Conservation (phyloP, 2,113 vertebrate genomes). For the Vombatus ursinus region DNA sequence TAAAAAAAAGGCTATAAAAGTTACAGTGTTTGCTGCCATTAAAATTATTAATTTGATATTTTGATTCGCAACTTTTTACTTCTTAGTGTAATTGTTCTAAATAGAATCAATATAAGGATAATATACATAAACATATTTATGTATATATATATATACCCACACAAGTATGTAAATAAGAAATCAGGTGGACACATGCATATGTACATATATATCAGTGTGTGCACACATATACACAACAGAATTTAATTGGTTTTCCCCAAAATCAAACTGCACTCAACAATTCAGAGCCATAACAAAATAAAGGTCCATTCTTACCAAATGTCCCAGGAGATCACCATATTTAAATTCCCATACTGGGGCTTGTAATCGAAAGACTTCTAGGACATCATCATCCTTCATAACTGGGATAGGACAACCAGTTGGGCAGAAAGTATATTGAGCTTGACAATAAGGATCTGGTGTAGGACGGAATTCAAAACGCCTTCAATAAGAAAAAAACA, state of each 20-base stretch:
- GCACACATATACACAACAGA: neutral
- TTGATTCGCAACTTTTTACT: neutral
- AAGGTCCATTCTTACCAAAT: conserved; percentile 87
- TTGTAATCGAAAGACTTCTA: conserved; percentile 95
- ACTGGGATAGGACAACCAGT: conserved; percentile 88
- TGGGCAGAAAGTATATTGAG: conserved; percentile 96
- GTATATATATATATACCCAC: no score
- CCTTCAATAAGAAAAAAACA: conserved; percentile 81
- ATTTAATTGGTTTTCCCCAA: neutral
- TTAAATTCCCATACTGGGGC: conserved; percentile 99
- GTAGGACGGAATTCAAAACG: conserved; percentile 92
- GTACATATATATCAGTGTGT: no score
- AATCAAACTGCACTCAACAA: conserved; percentile 33
- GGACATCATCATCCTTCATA: conserved; percentile 88
- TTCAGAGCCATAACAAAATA: conserved; percentile 19
- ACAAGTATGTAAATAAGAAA: neutral
- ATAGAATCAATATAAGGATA: neutral
- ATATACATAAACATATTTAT: neutral
- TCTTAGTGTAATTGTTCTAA: conserved; percentile 18
- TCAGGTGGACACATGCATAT: neutral
- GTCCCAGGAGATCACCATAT: conserved; percentile 92
- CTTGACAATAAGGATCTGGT: conserved; percentile 92
- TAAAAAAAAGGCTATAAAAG: conserved; percentile 12
- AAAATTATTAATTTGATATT: neutral
- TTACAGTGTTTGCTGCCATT: neutral